Evolutionary conservation across 2,113 vertebrate genomes (phyloP), one percentile per base, ranked within the genome.

Genomic region (Manacus vitellinus): DNA sequence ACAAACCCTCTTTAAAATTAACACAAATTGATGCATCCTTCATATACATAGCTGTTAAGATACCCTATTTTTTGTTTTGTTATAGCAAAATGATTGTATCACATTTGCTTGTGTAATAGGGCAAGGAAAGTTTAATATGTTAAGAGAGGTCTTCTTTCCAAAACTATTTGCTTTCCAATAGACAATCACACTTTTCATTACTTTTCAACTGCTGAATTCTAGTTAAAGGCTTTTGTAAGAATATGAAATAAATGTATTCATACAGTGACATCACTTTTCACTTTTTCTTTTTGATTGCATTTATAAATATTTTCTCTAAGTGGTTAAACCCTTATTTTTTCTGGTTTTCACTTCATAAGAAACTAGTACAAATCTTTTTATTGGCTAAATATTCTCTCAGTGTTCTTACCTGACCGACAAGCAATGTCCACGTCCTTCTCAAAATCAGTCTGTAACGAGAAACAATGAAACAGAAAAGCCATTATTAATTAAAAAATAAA

Each of bases 381-480:
- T 43, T 80, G 63, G 58, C 65, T 81, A 85, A 81, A 90, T 71
- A 73, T 43, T 79, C 63, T 82, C 30, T 25, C 71, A 74, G 1
- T 43, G 76, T 55, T 94, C 98, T 98, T 99, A 99, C 99, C 99
- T 99, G 99, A 99, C 97, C 99, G 98, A 97, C 99, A 99, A 96
- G 99, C 99, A 97, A 99, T 99, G 98, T 99, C 99, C 97, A 99
- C 99, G 20, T 99, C 99, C 97, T 99, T 99, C 98, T 99, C 99
- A 97, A 99, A 99, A 98, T 99, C 99, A 94, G 99, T 99, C 99
- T 99, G 99, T 97, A 97, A 97, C 44, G 97, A 96, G 85, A 98
- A 97, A 97, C 67, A 96, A 76, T 3, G 65, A 95, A 83, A 77
- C 15, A 93, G n/a, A 75, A 54, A n/a, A 95, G 89, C 28, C 25